These are phyloP conservation scores for Ameiurus melas DNA, from an alignment of 2,113 vertebrate species.

Conservation along the genomic window DNA sequence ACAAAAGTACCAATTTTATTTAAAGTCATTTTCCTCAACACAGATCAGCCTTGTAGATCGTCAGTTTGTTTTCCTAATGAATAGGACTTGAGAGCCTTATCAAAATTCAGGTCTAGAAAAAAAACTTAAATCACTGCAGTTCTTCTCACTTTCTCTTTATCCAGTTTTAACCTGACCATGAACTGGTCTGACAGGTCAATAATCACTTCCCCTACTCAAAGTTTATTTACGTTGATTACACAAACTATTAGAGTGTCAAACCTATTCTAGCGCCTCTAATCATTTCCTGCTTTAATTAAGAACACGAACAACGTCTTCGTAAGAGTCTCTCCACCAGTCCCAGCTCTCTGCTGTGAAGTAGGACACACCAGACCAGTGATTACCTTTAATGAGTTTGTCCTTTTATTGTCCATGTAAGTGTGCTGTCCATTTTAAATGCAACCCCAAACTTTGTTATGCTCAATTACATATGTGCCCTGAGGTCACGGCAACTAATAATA, in stretches of 20 bases:
- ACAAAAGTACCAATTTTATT: background rate
- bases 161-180: background rate
- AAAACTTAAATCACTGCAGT: background rate
- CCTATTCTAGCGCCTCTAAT: conserved; percentile 45
- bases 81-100: background rate
- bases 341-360: conserved; percentile 32
- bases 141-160: background rate
- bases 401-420: conserved; percentile 52
- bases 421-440: conserved; percentile 50
- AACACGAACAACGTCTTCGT: conserved; percentile 40
- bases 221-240: conserved; percentile 42
- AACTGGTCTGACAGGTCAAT: conserved; percentile 23
- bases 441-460: conserved; percentile 62
- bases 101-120: background rate
- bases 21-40: background rate
- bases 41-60: background rate
- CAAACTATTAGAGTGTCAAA: conserved; percentile 45
- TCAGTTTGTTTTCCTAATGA: background rate
- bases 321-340: background rate
- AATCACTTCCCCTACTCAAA: conserved; percentile 16
- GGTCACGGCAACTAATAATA: conserved; percentile 59
- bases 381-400: conserved; percentile 47
- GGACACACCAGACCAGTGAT: conserved; percentile 43
- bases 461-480: conserved; percentile 60
- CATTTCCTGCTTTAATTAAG: conserved; percentile 41